Base-by-base conservation (phyloP, 2,888 invertebrate genomes). In the Chalcosyrphus nemorum region DNA sequence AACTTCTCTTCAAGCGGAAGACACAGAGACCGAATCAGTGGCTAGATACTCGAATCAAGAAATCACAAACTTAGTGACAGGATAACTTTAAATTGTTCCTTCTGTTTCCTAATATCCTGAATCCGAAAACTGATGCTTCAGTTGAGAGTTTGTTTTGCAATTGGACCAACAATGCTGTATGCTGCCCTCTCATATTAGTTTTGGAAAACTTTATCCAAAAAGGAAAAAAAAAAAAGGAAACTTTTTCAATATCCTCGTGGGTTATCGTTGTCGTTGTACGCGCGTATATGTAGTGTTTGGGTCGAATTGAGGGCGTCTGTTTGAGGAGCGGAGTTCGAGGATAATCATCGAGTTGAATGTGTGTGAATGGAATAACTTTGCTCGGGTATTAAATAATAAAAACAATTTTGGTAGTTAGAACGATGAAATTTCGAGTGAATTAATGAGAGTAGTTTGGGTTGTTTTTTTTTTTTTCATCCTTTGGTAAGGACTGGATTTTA, bases 241-340 rank as follows among this genome's bases (percentile, higher is more conserved):
- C 54, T 54, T 54, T 54, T 54, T 11, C 54, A 54, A 54, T 54
- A 54, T 32, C 29, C 54, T 54, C 15, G 5, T 4, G 27, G n/a
- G n/a, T n/a, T n/a, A n/a, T n/a, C n/a, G n/a, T n/a, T n/a, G n/a
- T n/a, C n/a, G n/a, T n/a, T 15, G 17, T 15, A 15, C 5, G 5
- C 4, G 29, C 1, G 29, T 29, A 32, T 52, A 29, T 13, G 3
- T 38, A 38, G n/a, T 13, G 13, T 54, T 54, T 17, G 29, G 17
- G 29, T 15, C 15, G 2, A 7, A 50, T 21, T 27, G 1, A 21
- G 21, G 21, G n/a, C 24, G n/a, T 50, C 7, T 13, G n/a, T n/a
- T n/a, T 5, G 50, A 6, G 50, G 13, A 27, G 24, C n/a, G 2
- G n/a, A n/a, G 24, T 19, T 11, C 47, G 7, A 27, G 7, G 24